phyloP scores from a whole-genome alignment of 2,797 vertebrate genomes.

The Monodelphis domestica region DNA sequence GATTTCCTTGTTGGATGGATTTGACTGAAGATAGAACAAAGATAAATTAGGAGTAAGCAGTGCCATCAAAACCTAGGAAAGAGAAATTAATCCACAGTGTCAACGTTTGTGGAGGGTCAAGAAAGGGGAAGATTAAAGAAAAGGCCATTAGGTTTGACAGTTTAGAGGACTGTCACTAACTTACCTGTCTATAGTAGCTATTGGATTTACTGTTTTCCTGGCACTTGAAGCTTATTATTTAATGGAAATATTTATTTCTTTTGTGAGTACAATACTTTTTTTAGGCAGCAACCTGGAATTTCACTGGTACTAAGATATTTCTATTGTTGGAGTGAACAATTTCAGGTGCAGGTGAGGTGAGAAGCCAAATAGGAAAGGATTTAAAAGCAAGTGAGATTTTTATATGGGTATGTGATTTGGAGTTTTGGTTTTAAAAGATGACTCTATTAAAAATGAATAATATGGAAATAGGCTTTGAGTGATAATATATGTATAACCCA shows the following conservation, averaged over 20 bases:
- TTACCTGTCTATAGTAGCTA: not conserved
- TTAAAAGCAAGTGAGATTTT: no score
- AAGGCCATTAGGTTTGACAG: no score
- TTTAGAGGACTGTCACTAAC: not conserved
- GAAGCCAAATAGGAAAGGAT: no score
- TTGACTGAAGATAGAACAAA: not conserved
- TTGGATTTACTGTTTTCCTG: no score
- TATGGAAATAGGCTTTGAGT: no score
- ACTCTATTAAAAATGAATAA: no score
- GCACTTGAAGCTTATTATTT: not conserved
- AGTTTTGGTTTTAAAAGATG: no score
- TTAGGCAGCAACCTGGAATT: not conserved
- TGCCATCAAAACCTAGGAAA: not conserved
- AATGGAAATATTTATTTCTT: not conserved
- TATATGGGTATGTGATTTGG: no score
- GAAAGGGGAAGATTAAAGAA: not conserved
- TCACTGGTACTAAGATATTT: no score
- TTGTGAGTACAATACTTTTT: not conserved
- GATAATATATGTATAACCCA: no score
- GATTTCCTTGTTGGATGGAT: not conserved
- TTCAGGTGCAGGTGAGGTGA: no score
- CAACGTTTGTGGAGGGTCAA: not conserved
- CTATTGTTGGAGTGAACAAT: no score
- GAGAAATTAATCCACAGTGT: not conserved
- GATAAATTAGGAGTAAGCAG: not conserved